These are phyloP conservation scores for Halcyon badia DNA, from an alignment of 2,797 vertebrate species.

Conservation along the genomic window DNA sequence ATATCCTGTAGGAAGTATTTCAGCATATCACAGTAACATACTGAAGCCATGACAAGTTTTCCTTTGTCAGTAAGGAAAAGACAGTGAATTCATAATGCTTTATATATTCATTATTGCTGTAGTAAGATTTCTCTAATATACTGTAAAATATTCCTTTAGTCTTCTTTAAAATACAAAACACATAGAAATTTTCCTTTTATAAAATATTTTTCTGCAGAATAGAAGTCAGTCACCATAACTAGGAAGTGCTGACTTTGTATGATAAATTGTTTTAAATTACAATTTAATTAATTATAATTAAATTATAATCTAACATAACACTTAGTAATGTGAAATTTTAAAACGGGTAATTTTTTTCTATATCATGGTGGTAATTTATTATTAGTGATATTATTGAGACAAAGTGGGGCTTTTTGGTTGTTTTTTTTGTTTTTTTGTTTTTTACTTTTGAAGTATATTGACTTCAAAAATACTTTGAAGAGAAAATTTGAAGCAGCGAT, in stretches of 20 bases:
- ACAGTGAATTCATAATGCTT: background rate
- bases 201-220: background rate
- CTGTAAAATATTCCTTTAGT: background rate
- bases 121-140: background rate
- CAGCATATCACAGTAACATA: background rate
- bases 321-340: background rate
- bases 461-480: background rate
- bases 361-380: background rate
- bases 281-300: no score
- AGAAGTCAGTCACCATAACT: background rate
- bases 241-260: background rate
- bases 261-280: background rate
- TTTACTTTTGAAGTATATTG: background rate
- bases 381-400: background rate
- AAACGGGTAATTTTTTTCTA: background rate
- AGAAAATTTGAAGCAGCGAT: background rate
- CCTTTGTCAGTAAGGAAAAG: background rate
- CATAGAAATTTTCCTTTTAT: background rate
- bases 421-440: rapidly evolving
- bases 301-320: background rate
- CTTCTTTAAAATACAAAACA: background rate
- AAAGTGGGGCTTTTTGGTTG: background rate
- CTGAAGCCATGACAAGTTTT: background rate
- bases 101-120: background rate
- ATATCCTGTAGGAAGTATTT: background rate